Evolutionary conservation across 2,888 invertebrate genomes (phyloP).

Genomic region (Pseudanteris insignis): DNA sequence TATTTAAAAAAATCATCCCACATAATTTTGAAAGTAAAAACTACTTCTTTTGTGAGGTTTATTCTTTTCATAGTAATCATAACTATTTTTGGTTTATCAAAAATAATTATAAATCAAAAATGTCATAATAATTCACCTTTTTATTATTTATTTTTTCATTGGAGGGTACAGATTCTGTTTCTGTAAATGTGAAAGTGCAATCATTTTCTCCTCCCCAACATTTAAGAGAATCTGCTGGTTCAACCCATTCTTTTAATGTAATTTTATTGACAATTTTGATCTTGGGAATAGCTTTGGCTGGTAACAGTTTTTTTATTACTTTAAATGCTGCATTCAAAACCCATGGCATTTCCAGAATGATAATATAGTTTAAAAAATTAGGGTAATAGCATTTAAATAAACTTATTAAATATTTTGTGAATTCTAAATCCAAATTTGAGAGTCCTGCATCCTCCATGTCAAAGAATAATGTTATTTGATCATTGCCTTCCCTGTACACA

Average conservation of each 20-base stretch:
- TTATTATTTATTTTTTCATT: slow-evolving; percentile 66
- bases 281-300: slow-evolving; percentile 86
- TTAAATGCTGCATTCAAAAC: slow-evolving; percentile 90
- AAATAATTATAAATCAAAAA: too few species aligned
- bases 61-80: too few species aligned
- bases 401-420: slow-evolving; percentile 86
- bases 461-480: slow-evolving; percentile 84
- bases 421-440: slow-evolving; percentile 90
- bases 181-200: slow-evolving; percentile 77
- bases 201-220: slow-evolving; percentile 84
- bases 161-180: slow-evolving; percentile 48
- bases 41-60: too few species aligned
- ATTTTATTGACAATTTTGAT: slow-evolving; percentile 86
- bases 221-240: slow-evolving; percentile 77
- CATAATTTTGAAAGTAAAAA: too few species aligned
- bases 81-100: too few species aligned
- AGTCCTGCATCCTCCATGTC: slow-evolving; percentile 90
- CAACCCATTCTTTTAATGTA: slow-evolving; percentile 78
- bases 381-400: slow-evolving; percentile 92
- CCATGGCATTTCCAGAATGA: slow-evolving; percentile 96
- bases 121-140: slow-evolving; percentile 68
- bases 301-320: slow-evolving; percentile 86
- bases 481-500: slow-evolving; percentile 73
- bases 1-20: too few species aligned
- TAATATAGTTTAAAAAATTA: slow-evolving; percentile 84